Percentiles rank a stretch among this genome's conserved stretches.
Evolutionary conservation across 64 coral and sea anemone species (phyloP).

Genomic region (Stichodactyla mertensii): DNA sequence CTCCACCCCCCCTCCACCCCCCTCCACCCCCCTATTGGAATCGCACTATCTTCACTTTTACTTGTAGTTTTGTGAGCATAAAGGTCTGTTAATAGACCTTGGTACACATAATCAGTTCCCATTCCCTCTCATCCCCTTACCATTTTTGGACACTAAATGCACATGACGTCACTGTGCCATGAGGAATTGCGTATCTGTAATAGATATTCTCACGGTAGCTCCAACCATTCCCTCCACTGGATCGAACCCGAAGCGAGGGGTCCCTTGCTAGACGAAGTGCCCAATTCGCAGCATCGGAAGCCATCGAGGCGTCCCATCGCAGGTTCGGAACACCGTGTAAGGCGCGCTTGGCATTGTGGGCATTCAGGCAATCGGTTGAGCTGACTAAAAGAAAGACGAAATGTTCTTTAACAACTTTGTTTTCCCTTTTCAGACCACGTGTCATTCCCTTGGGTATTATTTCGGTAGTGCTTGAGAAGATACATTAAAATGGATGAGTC

Average conservation of each 20-base stretch:
- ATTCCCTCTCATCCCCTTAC: neutral
- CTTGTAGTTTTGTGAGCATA: too few relatives aligned
- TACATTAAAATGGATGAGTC: too few relatives aligned
- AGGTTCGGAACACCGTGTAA: slow-evolving; percentile 11
- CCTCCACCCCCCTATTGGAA: too few relatives aligned
- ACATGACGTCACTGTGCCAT: neutral
- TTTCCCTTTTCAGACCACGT: too few relatives aligned
- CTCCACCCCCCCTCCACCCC: too few relatives aligned
- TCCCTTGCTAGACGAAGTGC: neutral
- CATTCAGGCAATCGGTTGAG: slow-evolving; percentile 14
- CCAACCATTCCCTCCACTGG: neutral
- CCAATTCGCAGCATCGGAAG: slow-evolving; percentile 1
- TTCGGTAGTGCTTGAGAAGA: too few relatives aligned
- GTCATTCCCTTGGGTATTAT: too few relatives aligned
- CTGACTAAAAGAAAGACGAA: slow-evolving; percentile 7
- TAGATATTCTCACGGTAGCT: neutral
- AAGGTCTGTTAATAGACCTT: too few relatives aligned
- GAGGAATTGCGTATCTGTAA: neutral
- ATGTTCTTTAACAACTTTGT: too few relatives aligned
- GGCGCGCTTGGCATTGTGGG: slow-evolving; percentile 40
- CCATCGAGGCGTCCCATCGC: slow-evolving; percentile 1
- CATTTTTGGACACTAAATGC: neutral
- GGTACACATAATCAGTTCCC: too few relatives aligned
- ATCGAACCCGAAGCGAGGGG: neutral
- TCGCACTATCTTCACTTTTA: too few relatives aligned